These are phyloP conservation scores for Pagetopsis macropterus DNA, from an alignment of 2,797 vertebrate genomes.

Conservation along the genomic window DNA sequence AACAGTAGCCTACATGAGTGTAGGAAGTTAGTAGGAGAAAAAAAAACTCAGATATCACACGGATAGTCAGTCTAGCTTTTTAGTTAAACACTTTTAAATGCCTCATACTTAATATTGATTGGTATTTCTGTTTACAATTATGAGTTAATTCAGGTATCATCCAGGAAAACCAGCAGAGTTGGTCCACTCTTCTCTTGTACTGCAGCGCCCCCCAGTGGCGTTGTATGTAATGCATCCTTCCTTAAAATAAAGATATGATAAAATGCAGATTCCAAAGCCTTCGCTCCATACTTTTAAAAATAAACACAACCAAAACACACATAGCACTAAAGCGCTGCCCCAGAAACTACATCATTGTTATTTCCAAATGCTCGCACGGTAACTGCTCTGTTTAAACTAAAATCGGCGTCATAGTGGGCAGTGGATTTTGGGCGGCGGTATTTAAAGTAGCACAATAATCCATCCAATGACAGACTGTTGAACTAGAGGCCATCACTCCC, in stretches of 20 bases:
- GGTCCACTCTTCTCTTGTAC: neutral
- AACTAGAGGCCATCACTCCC: neutral
- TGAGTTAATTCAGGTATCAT: neutral
- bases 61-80: too few relatives aligned
- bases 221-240: too few relatives aligned
- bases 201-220: constrained; percentile 22
- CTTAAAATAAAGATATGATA: neutral
- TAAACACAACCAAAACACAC: neutral
- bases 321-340: neutral
- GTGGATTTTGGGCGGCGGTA: neutral
- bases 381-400: neutral
- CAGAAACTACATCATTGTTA: neutral
- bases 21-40: neutral
- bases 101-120: neutral
- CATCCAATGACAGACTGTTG: neutral
- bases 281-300: neutral
- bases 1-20: neutral
- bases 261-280: neutral
- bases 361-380: neutral
- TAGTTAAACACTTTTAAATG: neutral
- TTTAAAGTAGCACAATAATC: neutral
- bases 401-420: neutral
- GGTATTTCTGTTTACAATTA: neutral
- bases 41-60: neutral
- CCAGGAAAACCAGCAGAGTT: neutral